Base-by-base conservation (phyloP, 2,888 invertebrate genomes). In the Oxycera nigricornis region DNA sequence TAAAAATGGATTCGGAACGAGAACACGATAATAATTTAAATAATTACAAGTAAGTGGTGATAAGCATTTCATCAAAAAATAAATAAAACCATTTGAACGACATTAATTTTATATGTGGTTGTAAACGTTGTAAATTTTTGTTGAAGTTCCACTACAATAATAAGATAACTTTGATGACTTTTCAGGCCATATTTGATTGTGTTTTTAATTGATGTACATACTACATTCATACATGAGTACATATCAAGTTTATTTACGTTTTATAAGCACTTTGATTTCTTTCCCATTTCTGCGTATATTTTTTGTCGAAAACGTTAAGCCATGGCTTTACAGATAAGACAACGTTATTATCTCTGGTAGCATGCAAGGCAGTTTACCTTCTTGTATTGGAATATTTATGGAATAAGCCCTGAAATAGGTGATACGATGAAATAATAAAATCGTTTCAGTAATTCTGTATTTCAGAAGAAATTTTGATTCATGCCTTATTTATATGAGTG, bases 21-120 rank as follows among this genome's bases (percentile, higher is more conserved):
- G 77, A 77, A 26, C 77, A 77, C 75, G 77, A 77, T 9, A 74
- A 55, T 65, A 75, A 73, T 73, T 72, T 77, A 22, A 77, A 75
- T 74, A 75, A 75, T 75, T 77, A 77, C 74, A 75, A 72, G 77
- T 77, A 75, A 77, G 77, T 77, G 35, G 30, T 31, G 55, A 31
- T 57, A 41, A 57, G 57, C 55, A n/a, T 24, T 72, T 30, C 59
- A 30, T 31, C 46, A 9, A 50, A 41, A 35, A 65, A 41, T 26
- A 67, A 2, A 2, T n/a, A n/a, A n/a, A n/a, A n/a, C n/a, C n/a
- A n/a, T n/a, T n/a, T 22, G 17, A 28, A 41, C 17, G 4, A 30
- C 41, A 11, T 41, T 67, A 50, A 20, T 67, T 67, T 28, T 20
- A 2, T 41, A 30, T 46, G 24, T 7, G 14, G 26, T 52, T 68